A percentile compares a stretch with the other conserved stretches of the same genome.
Evolutionary conservation across 1,140 invertebrate genomes (phyloP).

Genomic region (Ylistrum balloti): DNA sequence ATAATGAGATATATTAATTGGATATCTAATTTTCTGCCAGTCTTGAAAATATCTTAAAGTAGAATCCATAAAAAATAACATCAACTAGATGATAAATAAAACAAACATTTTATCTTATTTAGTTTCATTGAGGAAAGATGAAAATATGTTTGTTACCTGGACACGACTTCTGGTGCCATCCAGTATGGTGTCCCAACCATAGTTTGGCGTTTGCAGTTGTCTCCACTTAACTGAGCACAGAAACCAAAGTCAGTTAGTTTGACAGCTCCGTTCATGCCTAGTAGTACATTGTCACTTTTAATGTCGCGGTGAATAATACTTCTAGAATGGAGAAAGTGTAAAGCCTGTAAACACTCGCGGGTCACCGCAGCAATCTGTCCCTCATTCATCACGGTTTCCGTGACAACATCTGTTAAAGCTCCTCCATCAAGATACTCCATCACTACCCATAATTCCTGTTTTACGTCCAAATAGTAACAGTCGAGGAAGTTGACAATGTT

Average conservation of each 20-base stretch:
- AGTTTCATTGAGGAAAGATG: no score
- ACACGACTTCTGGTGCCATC: conserved; percentile 82
- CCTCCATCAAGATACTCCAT: conserved; percentile 85
- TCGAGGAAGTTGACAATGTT: conserved; percentile 91
- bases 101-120: no score
- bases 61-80: no score
- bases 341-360: conserved; percentile 93
- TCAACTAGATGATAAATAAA: no score
- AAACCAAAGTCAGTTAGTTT: conserved; percentile 83
- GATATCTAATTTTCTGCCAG: no score
- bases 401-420: conserved; percentile 85
- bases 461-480: conserved; percentile 91
- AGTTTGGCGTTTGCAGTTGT: conserved; percentile 80
- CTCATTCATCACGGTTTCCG: conserved; percentile 85
- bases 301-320: conserved; percentile 95
- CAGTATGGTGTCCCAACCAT: conserved; percentile 83
- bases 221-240: conserved; percentile 81
- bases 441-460: conserved; percentile 84
- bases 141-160: conserved; percentile 72
- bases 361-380: conserved; percentile 99
- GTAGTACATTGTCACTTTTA: conserved; percentile 83
- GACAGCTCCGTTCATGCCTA: conserved; percentile 81
- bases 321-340: conserved; percentile 98
- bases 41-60: no score
- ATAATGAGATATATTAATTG: no score